These are phyloP conservation scores for Serrognathus titanus DNA, from an alignment of 2,888 invertebrate genomes.

Conservation along the genomic window DNA sequence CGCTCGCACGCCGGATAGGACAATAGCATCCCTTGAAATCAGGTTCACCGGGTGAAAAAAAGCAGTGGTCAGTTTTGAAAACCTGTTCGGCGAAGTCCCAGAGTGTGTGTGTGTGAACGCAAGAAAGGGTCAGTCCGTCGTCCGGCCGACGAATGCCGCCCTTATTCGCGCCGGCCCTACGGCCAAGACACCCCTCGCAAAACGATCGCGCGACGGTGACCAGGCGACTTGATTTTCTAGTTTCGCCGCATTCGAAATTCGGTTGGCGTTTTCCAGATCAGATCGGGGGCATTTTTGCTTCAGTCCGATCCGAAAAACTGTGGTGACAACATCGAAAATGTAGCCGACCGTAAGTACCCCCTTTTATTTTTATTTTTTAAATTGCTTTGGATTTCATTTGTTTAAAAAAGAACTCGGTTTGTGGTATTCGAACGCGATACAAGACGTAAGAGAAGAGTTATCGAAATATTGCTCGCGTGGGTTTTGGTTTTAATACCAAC, in stretches of 20 bases:
- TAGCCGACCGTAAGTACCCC: not conserved
- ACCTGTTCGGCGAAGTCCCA: constrained; percentile 7
- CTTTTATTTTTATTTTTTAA: no score
- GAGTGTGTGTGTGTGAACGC: constrained; percentile 33
- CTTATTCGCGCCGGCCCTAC: constrained; percentile 5
- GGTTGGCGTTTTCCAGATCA: constrained; percentile 24
- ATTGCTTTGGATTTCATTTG: no score
- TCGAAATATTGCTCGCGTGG: no score
- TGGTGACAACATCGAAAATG: constrained; percentile 36
- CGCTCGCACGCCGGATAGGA: no score
- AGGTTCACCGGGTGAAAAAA: not conserved
- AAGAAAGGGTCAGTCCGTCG: constrained; percentile 30
- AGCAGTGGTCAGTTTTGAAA: constrained; percentile 22
- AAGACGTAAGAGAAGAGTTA: no score
- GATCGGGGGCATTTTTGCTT: constrained; percentile 17
- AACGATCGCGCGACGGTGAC: constrained; percentile 39
- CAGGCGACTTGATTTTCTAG: constrained; percentile 47
- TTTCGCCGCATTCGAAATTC: constrained; percentile 34
- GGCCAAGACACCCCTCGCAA: constrained; percentile 22
- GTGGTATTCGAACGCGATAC: no score
- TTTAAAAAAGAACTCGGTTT: no score
- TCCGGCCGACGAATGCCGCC: constrained; percentile 18
- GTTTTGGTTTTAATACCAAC: no score
- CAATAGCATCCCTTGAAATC: not conserved
- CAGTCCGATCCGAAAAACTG: constrained; percentile 43